Percentiles rank a stretch among this genome's conserved stretches.
Evolutionary conservation across 2,888 invertebrate genomes (phyloP).

Genomic region (Acrobasis consociella): DNA sequence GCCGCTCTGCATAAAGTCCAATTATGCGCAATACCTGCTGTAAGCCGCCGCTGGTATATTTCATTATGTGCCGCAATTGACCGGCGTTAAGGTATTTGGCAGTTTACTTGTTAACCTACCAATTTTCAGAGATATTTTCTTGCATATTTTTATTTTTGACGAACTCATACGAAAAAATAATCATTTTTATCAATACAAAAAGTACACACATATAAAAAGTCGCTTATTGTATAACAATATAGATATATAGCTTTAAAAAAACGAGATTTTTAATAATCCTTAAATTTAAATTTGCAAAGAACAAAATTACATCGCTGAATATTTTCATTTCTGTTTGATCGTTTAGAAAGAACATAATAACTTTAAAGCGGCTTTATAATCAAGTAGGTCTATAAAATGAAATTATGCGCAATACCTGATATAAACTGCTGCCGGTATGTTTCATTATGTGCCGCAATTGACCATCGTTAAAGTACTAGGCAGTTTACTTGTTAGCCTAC

Average conservation of each 20-base stretch:
- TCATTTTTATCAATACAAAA: no score
- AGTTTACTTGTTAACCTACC: slow-evolving; percentile 6
- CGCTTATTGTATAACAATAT: no score
- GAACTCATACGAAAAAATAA: background rate
- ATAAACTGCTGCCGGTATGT: slow-evolving; percentile 23
- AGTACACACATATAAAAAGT: no score
- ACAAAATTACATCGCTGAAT: no score
- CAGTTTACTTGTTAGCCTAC: slow-evolving; percentile 6
- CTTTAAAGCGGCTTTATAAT: no score
- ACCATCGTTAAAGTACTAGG: slow-evolving; percentile 9
- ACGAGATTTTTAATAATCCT: no score
- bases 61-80: slow-evolving; percentile 25
- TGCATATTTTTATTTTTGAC: background rate
- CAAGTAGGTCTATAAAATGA: background rate
- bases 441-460: slow-evolving; percentile 25
- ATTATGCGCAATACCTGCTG: slow-evolving; percentile 30
- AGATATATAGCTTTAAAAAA: no score
- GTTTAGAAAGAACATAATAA: no score
- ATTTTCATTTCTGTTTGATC: no score
- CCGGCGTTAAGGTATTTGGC: slow-evolving; percentile 9
- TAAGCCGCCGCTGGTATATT: slow-evolving; percentile 25
- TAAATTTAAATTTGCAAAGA: no score
- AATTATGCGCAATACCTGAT: slow-evolving; percentile 30
- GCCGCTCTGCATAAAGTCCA: slow-evolving; percentile 30
- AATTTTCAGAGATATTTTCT: slow-evolving; percentile 6